Evolutionary conservation across 2,888 invertebrate genomes (phyloP), one percentile per base, ranked within the genome.

Genomic region (Dichetophora obliterata): DNA sequence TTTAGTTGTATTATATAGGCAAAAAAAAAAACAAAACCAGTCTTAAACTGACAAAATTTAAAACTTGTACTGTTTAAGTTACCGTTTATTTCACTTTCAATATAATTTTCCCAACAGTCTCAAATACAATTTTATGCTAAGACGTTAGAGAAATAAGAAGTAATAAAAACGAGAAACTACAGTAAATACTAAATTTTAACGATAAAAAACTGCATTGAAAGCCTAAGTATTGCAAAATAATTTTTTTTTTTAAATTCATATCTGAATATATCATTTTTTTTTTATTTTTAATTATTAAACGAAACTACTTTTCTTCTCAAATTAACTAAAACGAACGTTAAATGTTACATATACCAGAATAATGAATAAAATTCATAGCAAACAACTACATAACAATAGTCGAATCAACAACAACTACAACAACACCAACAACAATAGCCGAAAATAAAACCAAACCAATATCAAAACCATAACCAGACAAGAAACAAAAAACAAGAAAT

Each of bases 361-460:
- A 16, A 75, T 77, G 50, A 70, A 71, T 50, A 71, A 63, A 48
- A 75, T 52, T 59, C 37, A 37, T 50, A 54, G 57, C 54, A 79
- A n/a, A 66, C 57, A 66, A 76, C 74, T 79, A 78, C 71, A 79
- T 78, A 79, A 65, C 31, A 72, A 71, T 54, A 75, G 57, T 37
- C 78, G 71, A 66, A 77, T 77, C 73, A 71, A 73, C 72, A 75
- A 78, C 75, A 75, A 70, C 78, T 70, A 71, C 66, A 65, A n/a
- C n/a, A n/a, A n/a, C n/a, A n/a, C n/a, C 70, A 78, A 79, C 76
- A 72, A 74, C 75, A 75, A 78, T 78, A 75, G 78, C 74, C 66
- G 71, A 77, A 61, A 59, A 69, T 54, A 74, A 74, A 63, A 59
- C 61, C 70, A 76, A 75, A 72, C 75, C 59, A 59, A 75, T 31